Evolutionary conservation across 2,797 vertebrate species (phyloP), one percentile per base, ranked within the genome.

Genomic region (Picus viridis): DNA sequence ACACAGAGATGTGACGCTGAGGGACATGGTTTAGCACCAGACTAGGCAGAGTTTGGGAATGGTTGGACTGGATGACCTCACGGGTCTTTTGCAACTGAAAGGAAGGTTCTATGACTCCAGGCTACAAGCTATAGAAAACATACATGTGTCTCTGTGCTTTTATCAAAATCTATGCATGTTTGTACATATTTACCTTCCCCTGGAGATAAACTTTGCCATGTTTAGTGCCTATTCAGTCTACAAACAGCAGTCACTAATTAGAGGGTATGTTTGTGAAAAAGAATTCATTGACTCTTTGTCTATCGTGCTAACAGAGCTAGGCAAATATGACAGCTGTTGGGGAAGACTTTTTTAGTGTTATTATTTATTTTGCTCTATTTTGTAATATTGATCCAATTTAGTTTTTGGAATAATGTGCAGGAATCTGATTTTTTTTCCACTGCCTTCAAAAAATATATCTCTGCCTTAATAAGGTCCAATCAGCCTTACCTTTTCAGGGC

Each of bases 171-270:
- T n/a, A 30, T 34, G 3, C 30, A 20, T 1, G 2, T 49, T 56
- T 69, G 26, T 39, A 71, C 6, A 7, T 56, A 45, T 87, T 73
- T 87, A 9, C n/a, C 15, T 81, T 68, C 43, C 6, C 19, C 0
- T 47, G 39, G 62, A 81, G 61, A 72, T 12, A 79, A 84, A 82
- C 22, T 75, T 72, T 71, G 41, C 57, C 11, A 5, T 43, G 34
- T 73, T 83, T 75, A 27, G 64, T 63, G 34, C 19, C 17, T 56
- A 9, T 49, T 75, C n/a, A 61, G 10, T 49, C 58, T 51, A 34
- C 45, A 67, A 79, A 70, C 39, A 69, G 24, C 57, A 62, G 39
- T 53, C 58, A 65, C 39, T 89, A 92, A 93, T 94, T 87, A 92
- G 47, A 77, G 26, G 16, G 26, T 22, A 32, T 41, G 19, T 85